Evolutionary conservation across 1,140 invertebrate genomes (phyloP), one percentile per base, ranked within the genome.

Genomic region (Tetranychus urticae): DNA sequence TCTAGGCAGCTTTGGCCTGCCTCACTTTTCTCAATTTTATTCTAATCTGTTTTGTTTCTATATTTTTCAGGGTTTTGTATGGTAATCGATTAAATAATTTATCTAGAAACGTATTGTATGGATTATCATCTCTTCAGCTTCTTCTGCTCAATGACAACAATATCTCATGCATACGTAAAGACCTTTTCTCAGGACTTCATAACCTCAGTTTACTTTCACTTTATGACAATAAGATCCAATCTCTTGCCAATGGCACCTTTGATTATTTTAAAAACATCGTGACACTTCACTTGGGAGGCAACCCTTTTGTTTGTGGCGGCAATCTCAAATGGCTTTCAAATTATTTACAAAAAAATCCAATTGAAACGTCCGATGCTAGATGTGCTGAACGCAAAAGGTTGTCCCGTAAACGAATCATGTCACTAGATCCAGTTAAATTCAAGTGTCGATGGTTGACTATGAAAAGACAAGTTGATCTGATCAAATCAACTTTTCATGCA

Each of bases 231-330:
- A 91, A 93, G 69, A 97, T 98, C 65, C 82, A 90, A 72, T 88
- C 89, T 2, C 72, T 98, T 63, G 82, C 85, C 48, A 94, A 97
- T 76, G 88, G 89, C 66, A 97, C 91, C n/a, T 98, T 98, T 71
- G 82, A 84, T 68, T 81, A 86, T 55, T 76, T 98, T 66, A 81
- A 80, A 64, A 91, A 83, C 68, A 90, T 98, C 66, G 87, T 94
- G 74, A 97, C 92, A 45, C 70, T 98, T 88, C 94, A 99, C 76
- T 77, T 99, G 70, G 94, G 86, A 42, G 77, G 86, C 58, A 99
- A 99, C 78, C 94, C 93, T 58, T 93, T 97, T 74, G 84, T 92
- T 65, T 99, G 96, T 74, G 94, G 98, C 76, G 98, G 96, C 71
- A 88, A 92, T 71, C 78, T 98, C 33, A 82, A 85, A 63, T 99